Evolutionary conservation across 92 coral and sea anemone genomes (phyloP), one percentile per base, ranked within the genome.

Genomic region (Scolanthus callimorphus): DNA sequence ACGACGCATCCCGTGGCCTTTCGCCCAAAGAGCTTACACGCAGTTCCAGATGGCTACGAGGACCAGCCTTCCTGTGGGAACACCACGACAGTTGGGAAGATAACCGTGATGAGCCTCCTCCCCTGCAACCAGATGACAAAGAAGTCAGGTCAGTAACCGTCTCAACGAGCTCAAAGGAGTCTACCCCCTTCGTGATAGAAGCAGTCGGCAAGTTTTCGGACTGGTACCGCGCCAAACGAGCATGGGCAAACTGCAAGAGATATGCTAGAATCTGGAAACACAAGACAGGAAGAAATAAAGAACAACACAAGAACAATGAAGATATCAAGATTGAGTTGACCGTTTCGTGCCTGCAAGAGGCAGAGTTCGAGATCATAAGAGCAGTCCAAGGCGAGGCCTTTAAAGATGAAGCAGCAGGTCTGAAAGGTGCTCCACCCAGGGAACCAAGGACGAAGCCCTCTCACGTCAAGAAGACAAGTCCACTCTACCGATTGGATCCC

Each of bases 21-120:
- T n/a, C n/a, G n/a, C n/a, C n/a, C n/a, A n/a, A n/a, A n/a, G n/a
- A n/a, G n/a, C n/a, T n/a, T n/a, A n/a, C n/a, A n/a, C n/a, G n/a
- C n/a, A n/a, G n/a, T 12, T 62, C 78, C 26, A 68, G 88, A 57
- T 82, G 87, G 87, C 17, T 79, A 20, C 55, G 25, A 15, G 87
- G 87, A 45, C 88, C 83, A 0, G 26, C 73, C 43, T 74, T 82
- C 39, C 83, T 82, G 29, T 74, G 79, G 78, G 74, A 82, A 20
- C 62, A 21, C 54, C 63, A 49, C 25, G 78, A 34, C 17, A 67
- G 49, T 70, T 75, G 78, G 87, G 43, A 49, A 38, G 62, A 81
- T 54, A 53, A 62, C 34, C 53, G 65, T 17, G 53, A 57, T 19
- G 61, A 26, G 25, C 19, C 59, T n/a, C 17, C 6, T 25, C 24